Evolutionary conservation across 2,888 invertebrate genomes (phyloP), one percentile per base, ranked within the genome.

Genomic region (Antheraea yamamai): DNA sequence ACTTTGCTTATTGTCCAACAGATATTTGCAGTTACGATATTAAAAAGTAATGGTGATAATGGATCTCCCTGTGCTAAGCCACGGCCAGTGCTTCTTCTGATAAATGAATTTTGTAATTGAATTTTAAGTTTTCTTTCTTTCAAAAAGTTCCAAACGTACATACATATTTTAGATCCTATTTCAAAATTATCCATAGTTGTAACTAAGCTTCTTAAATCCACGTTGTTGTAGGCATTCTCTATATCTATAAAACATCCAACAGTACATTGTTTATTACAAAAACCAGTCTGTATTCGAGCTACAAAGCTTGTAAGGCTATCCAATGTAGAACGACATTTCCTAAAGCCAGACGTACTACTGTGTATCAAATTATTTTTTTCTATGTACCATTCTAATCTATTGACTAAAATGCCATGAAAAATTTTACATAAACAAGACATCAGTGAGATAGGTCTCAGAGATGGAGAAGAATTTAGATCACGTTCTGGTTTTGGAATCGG

Each of bases 51-150:
- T 0, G 86, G 85, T 0, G 85, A 85, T 0, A 84, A 35, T 0
- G 84, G 84, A 52, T 85, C 84, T 1, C 83, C 83, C 72, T 84
- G 85, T 0, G 83, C 83, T 26, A 83, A 16, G 0, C 84, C 85
- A 1, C 16, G 73, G 26, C 77, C 61, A 14, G 82, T 80, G 64
- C 39, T 39, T 73, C 81, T 77, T 16, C 47, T 30, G 1, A 77
- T 1, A 35, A 23, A 10, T 4, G 2, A 20, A 2, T 77, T 55
- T 4, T 76, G 73, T 20, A 51, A 2, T 20, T 39, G 16, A 26
- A 83, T 79, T 30, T 64, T 75, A 10, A 84, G 74, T 7, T 73
- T 64, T 52, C 82, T 76, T 10, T 76, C 35, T 14, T 74, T 77
- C 47, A 83, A 68, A 72, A 76, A 83, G 0, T 73, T 71, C 80